Percentiles rank a stretch among this genome's conserved stretches.
These are phyloP conservation scores for Ruditapes philippinarum DNA, from an alignment of 1,140 invertebrate species.

Conservation along the genomic window DNA sequence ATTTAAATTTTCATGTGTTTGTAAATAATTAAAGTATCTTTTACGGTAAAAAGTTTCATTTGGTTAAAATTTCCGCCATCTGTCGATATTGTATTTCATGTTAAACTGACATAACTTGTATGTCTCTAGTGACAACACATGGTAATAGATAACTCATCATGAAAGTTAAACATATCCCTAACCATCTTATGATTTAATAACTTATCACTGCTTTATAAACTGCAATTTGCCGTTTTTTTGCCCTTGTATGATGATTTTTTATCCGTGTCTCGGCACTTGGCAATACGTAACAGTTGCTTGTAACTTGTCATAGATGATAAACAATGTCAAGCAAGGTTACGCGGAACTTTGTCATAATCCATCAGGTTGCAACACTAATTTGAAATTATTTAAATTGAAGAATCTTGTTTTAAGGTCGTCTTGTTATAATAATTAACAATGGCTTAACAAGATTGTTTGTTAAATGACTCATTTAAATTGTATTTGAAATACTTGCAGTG, in stretches of 20 bases:
- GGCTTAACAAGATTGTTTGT: not conserved
- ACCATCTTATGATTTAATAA: too few relatives aligned
- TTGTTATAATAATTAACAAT: not conserved
- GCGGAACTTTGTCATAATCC: not conserved
- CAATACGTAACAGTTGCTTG: too few relatives aligned
- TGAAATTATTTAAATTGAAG: conserved; percentile 29
- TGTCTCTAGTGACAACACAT: not conserved
- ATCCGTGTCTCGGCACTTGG: too few relatives aligned
- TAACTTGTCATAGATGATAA: not conserved
- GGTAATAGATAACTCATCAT: not conserved
- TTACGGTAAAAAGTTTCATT: not conserved
- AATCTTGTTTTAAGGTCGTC: not conserved
- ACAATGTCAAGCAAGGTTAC: not conserved
- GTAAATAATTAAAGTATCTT: not conserved
- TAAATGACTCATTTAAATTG: not conserved
- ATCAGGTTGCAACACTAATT: not conserved
- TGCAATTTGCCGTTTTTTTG: too few relatives aligned
- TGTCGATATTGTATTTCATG: not conserved
- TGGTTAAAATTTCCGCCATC: not conserved
- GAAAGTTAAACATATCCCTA: not conserved
- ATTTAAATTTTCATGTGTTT: too few relatives aligned
- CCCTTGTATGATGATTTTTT: too few relatives aligned
- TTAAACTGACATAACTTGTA: conserved; percentile 1
- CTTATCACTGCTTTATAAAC: too few relatives aligned
- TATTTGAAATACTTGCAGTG: too few relatives aligned